Conservation (phyloP, 2,797 vertebrate species). For the Falco naumanni region DNA sequence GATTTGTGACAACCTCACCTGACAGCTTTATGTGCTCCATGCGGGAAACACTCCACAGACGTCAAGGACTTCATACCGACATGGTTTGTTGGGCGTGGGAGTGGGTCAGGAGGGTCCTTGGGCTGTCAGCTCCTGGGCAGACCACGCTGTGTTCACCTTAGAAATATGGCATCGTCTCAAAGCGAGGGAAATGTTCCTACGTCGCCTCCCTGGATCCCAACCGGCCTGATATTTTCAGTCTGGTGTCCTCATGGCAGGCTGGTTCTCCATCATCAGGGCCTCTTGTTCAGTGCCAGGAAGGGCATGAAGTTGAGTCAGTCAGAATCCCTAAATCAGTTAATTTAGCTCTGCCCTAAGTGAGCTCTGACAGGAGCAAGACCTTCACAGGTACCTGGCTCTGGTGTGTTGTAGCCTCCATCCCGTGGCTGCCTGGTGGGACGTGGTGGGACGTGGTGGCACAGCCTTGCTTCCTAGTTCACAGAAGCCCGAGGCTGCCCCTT, state of each 20-base stretch:
- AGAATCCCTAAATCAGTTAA: not conserved
- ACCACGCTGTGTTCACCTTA: fast-evolving
- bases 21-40: not conserved
- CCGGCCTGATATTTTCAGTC: not conserved
- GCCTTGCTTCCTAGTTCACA: not conserved
- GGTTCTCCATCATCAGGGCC: not conserved
- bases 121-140: not conserved
- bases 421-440: not conserved
- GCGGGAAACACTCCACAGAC: not conserved
- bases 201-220: not conserved
- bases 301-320: not conserved
- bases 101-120: not conserved
- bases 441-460: not conserved
- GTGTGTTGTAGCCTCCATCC: not conserved
- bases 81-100: not conserved
- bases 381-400: not conserved
- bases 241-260: not conserved
- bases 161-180: not conserved
- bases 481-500: not conserved
- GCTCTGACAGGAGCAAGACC: not conserved
- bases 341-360: not conserved
- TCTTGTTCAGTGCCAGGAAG: not conserved
- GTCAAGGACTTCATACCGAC: not conserved
- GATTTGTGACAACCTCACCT: not conserved
- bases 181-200: not conserved